These are phyloP conservation scores for Lasioglossum baleicum DNA, from an alignment of 1,140 invertebrate species.

Conservation along the genomic window DNA sequence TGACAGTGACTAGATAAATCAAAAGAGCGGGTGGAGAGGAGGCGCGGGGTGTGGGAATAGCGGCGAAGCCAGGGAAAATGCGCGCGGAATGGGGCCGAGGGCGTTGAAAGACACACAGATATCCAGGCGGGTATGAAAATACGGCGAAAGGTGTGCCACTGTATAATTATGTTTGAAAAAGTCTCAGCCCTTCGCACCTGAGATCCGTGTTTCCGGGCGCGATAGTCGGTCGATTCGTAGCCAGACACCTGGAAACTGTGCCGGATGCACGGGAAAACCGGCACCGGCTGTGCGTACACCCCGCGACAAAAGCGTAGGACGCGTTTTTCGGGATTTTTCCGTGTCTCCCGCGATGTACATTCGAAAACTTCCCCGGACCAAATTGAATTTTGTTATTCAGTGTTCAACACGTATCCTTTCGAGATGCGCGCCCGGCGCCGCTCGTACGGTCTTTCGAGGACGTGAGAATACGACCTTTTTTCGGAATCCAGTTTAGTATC, in stretches of 20 bases:
- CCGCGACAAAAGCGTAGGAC: too few species aligned
- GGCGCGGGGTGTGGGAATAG: not conserved
- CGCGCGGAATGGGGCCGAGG: slow-evolving; percentile 26
- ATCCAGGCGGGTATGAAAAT: slow-evolving; percentile 24
- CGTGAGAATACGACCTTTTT: too few species aligned
- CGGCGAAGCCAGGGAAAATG: slow-evolving; percentile 1
- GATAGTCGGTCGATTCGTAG: slow-evolving; percentile 28
- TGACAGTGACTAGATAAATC: slow-evolving; percentile 47
- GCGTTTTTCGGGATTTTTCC: too few species aligned
- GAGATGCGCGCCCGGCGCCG: too few species aligned
- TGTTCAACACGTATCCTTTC: too few species aligned
- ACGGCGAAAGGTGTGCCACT: slow-evolving; percentile 2
- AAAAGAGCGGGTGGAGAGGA: slow-evolving; percentile 11
- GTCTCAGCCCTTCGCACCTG: slow-evolving; percentile 8
- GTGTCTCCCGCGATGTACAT: too few species aligned
- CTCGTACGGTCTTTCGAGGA: too few species aligned
- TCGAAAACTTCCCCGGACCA: too few species aligned
- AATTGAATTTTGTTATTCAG: too few species aligned
- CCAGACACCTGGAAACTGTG: slow-evolving; percentile 9
- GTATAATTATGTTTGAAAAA: slow-evolving; percentile 38
- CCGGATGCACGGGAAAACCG: too few species aligned
- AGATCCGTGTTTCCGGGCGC: not conserved
- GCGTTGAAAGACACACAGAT: slow-evolving; percentile 28
- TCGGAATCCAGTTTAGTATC: too few species aligned
- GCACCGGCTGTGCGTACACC: too few species aligned